A percentile compares a stretch with the other conserved stretches of the same genome.
These are phyloP conservation scores for Phymatocera aterrima DNA, from an alignment of 2,888 invertebrate species.

Conservation along the genomic window DNA sequence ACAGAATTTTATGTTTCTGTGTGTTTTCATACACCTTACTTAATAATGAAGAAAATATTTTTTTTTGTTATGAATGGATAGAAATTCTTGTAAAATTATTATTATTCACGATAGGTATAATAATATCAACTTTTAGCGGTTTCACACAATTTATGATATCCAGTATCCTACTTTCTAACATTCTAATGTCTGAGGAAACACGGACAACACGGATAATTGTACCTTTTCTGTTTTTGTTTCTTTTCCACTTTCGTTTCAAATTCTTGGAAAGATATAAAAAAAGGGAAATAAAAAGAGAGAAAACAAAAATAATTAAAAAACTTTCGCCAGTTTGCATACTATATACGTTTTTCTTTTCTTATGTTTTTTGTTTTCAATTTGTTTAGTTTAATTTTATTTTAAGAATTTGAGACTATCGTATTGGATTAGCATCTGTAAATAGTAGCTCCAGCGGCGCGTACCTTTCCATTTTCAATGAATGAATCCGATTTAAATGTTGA, in stretches of 20 bases:
- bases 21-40: background rate
- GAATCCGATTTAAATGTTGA: slow-evolving; percentile 66
- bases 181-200: slow-evolving; percentile 13
- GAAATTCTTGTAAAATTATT: background rate
- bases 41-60: slow-evolving; percentile 10
- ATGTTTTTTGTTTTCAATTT: background rate
- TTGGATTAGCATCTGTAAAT: slow-evolving; percentile 68
- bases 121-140: no score
- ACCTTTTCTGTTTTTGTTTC: background rate
- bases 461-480: slow-evolving; percentile 63
- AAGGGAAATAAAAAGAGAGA: no score
- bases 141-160: slow-evolving; percentile 24
- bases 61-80: background rate
- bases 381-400: slow-evolving; percentile 37
- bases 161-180: slow-evolving; percentile 21
- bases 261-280: no score
- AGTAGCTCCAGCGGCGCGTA: slow-evolving; percentile 66
- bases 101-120: no score
- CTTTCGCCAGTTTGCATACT: slow-evolving; percentile 45
- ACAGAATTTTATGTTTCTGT: slow-evolving; percentile 7
- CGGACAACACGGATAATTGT: slow-evolving; percentile 10
- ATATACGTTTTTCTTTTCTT: slow-evolving; percentile 29
- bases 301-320: slow-evolving; percentile 43
- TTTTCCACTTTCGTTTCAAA: no score
- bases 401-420: slow-evolving; percentile 65